phyloP scores from a whole-genome alignment of 2,888 invertebrate genomes.

The Caenorhabditis sinica region DNA sequence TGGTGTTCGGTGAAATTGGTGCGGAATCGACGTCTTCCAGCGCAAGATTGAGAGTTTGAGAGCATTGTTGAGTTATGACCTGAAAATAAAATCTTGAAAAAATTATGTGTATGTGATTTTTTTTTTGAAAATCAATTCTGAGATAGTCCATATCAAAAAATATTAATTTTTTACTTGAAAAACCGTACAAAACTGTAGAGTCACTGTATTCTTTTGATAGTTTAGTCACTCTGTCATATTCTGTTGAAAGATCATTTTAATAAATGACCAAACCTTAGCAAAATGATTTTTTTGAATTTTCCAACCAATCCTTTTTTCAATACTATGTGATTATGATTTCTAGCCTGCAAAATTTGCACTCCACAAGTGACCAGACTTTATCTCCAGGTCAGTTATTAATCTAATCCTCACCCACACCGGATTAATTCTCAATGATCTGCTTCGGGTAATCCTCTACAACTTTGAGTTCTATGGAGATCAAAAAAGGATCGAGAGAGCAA shows the following conservation, averaged over 20 bases:
- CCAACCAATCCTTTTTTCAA: too few species aligned
- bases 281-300: not conserved
- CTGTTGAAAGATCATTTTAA: too few species aligned
- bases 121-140: not conserved
- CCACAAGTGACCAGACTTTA: not conserved
- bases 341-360: not conserved
- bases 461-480: not conserved
- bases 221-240: too few species aligned
- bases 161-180: too few species aligned
- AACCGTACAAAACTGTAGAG: too few species aligned
- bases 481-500: conserved; percentile 5
- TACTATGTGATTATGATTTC: not conserved
- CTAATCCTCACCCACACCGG: conserved; percentile 24
- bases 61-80: not conserved
- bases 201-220: too few species aligned
- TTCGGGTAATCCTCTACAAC: conserved; percentile 2
- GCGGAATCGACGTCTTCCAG: conserved; percentile 71
- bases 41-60: not conserved
- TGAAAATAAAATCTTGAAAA: too few species aligned
- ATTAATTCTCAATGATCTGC: conserved; percentile 11
- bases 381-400: conserved; percentile 9
- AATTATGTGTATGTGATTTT: too few species aligned
- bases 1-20: conserved; percentile 81
- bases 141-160: too few species aligned
- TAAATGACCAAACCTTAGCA: not conserved